Evolutionary conservation across 2,888 invertebrate genomes (phyloP), one percentile per base, ranked within the genome.

Genomic region (Subacronicta megacephala): DNA sequence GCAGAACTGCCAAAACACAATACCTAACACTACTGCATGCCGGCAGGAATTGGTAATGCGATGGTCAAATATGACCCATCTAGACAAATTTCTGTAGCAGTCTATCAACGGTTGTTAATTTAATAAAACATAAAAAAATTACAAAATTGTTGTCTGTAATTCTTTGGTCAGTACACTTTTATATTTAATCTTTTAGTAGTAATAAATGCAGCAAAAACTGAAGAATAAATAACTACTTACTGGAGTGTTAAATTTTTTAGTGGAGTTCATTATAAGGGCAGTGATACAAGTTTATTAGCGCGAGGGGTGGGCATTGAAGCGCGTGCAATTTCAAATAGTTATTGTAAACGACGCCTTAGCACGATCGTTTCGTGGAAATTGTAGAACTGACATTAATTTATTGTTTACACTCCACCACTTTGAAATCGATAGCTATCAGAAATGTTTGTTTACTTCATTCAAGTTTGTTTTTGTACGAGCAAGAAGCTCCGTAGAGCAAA

Each of bases 321-420:
- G 54, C 36, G 18, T 23, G 15, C 16, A 47, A 43, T 43, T 67
- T 15, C 5, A 35, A 60, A 42, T 33, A 43, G 16, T 17, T 7
- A 29, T n/a, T 51, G 41, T 29, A 31, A 40, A 60, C 31, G 23
- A 26, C 16, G 35, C 7, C n/a, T 20, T 31, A 10, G 33, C 35
- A 31, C 15, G 43, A 63, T 68, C 53, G 26, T 36, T 63, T 63
- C 62, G 18, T 0, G 7, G 63, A 53, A 63, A 35, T 1, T 13
- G 13, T 38, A 13, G 18, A 16, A 5, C 29, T 31, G n/a, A n/a
- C 7, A 13, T 31, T 43, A 63, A 67, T 52, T 61, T 31, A 47
- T 61, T 61, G 13, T 38, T 67, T 31, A 31, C 18, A 38, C 16
- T 38, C 7, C 31, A 7, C 16, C 15, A 18, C 33, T 61, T 60